phyloP scores from a whole-genome alignment of 2,113 vertebrate genomes.

The Misgurnus anguillicaudatus region DNA sequence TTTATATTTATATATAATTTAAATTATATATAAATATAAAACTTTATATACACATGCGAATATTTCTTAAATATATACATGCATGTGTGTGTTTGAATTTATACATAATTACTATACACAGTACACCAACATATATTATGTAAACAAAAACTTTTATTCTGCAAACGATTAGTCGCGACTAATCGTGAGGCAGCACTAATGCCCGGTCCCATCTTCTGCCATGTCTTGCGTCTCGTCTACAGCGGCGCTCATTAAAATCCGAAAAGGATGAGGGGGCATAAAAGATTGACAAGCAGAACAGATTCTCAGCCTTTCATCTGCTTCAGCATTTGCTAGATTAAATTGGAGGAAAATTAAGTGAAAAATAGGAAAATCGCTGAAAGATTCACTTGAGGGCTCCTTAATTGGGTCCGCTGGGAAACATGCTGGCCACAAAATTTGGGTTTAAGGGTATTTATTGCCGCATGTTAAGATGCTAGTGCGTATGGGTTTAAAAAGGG shows the following conservation, averaged over 20 bases:
- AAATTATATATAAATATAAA: no score
- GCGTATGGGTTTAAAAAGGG: conserved; percentile 2
- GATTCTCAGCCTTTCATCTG: conserved; percentile 40
- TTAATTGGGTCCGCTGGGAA: conserved; percentile 52
- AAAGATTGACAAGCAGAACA: conserved; percentile 36
- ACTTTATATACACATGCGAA: no score
- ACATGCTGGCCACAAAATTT: background rate
- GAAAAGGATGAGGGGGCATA: conserved; percentile 24
- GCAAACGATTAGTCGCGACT: no score
- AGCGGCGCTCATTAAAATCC: conserved; percentile 36
- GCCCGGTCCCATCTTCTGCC: background rate
- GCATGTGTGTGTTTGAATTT: no score
- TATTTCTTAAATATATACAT: no score
- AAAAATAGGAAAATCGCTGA: conserved; percentile 22
- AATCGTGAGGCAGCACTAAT: no score
- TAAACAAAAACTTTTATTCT: no score
- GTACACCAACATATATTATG: no score
- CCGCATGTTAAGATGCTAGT: conserved; percentile 2
- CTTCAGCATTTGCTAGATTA: conserved; percentile 18
- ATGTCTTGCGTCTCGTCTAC: background rate
- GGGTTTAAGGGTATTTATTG: conserved; percentile 16
- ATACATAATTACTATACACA: no score
- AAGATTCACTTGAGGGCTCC: conserved; percentile 11
- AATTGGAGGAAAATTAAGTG: conserved; percentile 20
- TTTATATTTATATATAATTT: no score